Base-by-base conservation (phyloP, 1,140 invertebrate species). In the Propsilocerus akamusi region DNA sequence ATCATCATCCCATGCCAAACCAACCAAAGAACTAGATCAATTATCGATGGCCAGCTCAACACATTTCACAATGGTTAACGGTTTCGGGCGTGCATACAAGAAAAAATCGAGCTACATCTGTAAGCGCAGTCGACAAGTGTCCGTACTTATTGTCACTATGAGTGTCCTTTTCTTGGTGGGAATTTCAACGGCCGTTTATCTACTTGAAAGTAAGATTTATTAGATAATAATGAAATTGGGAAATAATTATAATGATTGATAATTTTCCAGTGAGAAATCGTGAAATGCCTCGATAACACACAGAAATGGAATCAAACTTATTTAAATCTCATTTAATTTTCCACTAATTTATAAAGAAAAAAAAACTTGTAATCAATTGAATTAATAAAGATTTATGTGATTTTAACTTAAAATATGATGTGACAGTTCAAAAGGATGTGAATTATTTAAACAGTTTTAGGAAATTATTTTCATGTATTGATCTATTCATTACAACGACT, bases 31-130 rank as follows among this genome's bases (percentile, higher is more conserved):
- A 57, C 59, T 72, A 48, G 82, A 85, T 56, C 73, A 74, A 26
- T 71, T 72, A 20, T 86, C 83, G n/a, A 70, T 85, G 51, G 83
- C 83, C 25, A 86, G 82, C 63, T 86, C 82, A 51, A 86, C 82
- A 50, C 83, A 88, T 64, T 88, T 87, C 60, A 88, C 84, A 5
- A 81, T 87, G 32, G 76, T 87, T 41, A 85, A 86, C 59, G 80
- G 83, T 12, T 77, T 84, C 57, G 77, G 77, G 28, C 76, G 77
- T 65, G 75, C 78, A 37, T 58, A 65, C 48, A 57, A 59, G 50
- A 62, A 68, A 47, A 55, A 52, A 41, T 56, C 68, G 54, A 49
- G 67, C 52, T 53, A 68, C 58, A 54, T 68, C 61, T 86, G 83
- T 64, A 73, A 76, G 55, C 78, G 79, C 37, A 74, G 73, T 49